Percentiles rank a stretch among this genome's conserved stretches.
Evolutionary conservation across 2,888 invertebrate genomes (phyloP).

Genomic region (Clunio marinus): DNA sequence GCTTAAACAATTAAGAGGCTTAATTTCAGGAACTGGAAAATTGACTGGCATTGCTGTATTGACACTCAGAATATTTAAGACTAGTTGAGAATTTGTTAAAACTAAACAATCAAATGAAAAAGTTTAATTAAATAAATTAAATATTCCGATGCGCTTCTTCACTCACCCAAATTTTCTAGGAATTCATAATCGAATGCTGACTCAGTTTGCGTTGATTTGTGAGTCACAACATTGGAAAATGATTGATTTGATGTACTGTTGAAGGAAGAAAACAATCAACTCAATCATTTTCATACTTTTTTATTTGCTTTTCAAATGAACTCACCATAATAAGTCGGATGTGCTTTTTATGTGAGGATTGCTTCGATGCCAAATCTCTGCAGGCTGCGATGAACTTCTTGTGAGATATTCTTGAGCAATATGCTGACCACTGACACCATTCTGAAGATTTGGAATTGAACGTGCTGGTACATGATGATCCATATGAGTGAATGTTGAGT

Average conservation of each 20-base stretch:
- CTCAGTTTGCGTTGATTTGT: conserved; percentile 46
- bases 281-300: neutral
- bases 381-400: conserved; percentile 77
- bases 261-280: too few relatives aligned
- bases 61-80: conserved; percentile 68
- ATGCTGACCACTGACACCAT: conserved; percentile 50
- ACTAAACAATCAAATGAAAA: conserved; percentile 47
- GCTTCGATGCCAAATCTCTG: conserved; percentile 73
- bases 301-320: neutral
- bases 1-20: conserved; percentile 22
- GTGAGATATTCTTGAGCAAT: conserved; percentile 59
- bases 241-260: conserved; percentile 41
- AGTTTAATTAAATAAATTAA: conserved; percentile 47
- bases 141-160: conserved; percentile 44
- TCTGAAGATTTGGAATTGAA: conserved; percentile 73
- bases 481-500: conserved; percentile 52
- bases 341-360: conserved; percentile 13
- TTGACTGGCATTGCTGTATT: conserved; percentile 53
- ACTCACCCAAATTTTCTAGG: conserved; percentile 46
- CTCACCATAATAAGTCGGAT: conserved; percentile 47
- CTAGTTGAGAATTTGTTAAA: conserved; percentile 67
- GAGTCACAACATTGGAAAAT: conserved; percentile 7
- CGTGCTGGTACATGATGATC: conserved; percentile 66
- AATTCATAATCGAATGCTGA: conserved; percentile 49
- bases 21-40: neutral